phyloP scores from a whole-genome alignment of 2,113 vertebrate genomes.

The Etheostoma cragini region DNA sequence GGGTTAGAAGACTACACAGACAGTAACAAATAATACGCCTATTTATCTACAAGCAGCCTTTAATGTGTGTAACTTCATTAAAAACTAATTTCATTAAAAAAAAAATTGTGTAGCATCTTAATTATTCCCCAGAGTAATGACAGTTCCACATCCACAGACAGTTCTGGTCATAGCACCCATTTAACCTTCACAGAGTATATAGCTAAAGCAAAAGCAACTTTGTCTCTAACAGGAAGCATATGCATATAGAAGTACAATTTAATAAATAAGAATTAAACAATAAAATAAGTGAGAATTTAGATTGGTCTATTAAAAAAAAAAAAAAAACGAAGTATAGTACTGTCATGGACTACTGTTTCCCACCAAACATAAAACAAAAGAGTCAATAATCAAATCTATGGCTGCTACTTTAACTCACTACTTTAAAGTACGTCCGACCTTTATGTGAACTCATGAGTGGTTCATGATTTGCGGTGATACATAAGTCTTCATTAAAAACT shows the following conservation, averaged over 20 bases:
- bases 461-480: slow-evolving; percentile 10
- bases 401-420: slow-evolving; percentile 14
- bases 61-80: slow-evolving; percentile 46
- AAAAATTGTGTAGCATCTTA: slow-evolving; percentile 8
- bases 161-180: neutral
- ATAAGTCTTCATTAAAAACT: slow-evolving; percentile 30
- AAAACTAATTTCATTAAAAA: slow-evolving; percentile 18
- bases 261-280: neutral
- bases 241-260: neutral
- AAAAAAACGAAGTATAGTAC: no score
- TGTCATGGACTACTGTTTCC: neutral
- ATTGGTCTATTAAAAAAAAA: neutral
- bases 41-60: slow-evolving; percentile 21
- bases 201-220: neutral
- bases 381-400: neutral
- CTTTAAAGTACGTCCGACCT: slow-evolving; percentile 3
- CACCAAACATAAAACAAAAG: neutral
- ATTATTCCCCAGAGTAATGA: slow-evolving; percentile 43
- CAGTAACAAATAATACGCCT: slow-evolving; percentile 21
- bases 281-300: neutral
- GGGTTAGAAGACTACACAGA: slow-evolving; percentile 29
- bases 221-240: neutral
- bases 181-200: neutral
- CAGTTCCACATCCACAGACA: slow-evolving; percentile 5
- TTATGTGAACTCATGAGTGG: slow-evolving; percentile 9